phyloP scores from a whole-genome alignment of 2,113 vertebrate genomes.

The Rissa tridactyla region DNA sequence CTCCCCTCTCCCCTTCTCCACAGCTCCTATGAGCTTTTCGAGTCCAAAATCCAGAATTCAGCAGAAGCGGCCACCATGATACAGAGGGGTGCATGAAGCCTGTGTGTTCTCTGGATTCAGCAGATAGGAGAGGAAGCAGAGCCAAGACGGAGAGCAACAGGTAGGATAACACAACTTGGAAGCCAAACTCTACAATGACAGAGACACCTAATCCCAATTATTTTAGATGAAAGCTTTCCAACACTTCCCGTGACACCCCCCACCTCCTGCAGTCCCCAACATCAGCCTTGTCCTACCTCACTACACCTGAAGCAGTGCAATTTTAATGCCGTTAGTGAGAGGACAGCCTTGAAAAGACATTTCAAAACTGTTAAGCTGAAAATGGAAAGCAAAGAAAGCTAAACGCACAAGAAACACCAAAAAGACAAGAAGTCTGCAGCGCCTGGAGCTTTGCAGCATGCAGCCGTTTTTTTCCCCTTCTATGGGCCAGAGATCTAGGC shows the following conservation, averaged over 20 bases:
- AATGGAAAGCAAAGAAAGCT: background rate
- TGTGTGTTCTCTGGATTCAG: background rate
- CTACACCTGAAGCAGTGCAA: background rate
- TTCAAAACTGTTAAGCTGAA: background rate
- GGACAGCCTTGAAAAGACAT: background rate
- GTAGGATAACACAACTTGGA: background rate
- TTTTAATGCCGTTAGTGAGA: background rate
- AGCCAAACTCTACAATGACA: background rate
- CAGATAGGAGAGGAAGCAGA: background rate
- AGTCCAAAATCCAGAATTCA: background rate
- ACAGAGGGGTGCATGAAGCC: background rate
- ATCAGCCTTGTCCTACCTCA: background rate
- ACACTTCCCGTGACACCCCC: background rate
- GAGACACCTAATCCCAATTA: background rate
- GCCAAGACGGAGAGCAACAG: background rate
- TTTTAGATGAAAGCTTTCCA: background rate
- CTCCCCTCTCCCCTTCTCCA: background rate
- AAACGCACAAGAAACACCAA: background rate
- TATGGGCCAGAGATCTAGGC: background rate
- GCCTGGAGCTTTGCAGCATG: background rate
- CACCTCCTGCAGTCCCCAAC: background rate
- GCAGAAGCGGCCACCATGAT: background rate
- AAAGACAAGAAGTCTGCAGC: background rate
- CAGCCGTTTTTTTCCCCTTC: background rate
- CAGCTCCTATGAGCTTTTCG: background rate